phyloP scores from a whole-genome alignment of 2,888 invertebrate species.

The Adelphocoris suturalis region DNA sequence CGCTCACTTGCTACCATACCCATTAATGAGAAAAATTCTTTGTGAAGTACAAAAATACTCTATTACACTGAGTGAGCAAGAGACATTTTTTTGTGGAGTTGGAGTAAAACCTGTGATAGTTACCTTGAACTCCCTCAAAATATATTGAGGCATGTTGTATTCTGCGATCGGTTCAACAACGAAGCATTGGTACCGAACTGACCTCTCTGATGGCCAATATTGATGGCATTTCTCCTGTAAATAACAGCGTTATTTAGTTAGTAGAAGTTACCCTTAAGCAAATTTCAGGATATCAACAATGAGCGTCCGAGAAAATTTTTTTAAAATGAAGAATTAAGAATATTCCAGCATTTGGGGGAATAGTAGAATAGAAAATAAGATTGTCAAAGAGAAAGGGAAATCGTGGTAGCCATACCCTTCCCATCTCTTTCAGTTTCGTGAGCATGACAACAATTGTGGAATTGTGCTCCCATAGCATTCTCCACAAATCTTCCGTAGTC shows the following conservation, averaged over 20 bases:
- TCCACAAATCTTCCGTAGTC: conserved; percentile 99
- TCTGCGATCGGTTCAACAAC: conserved; percentile 99
- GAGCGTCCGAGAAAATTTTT: too few species aligned
- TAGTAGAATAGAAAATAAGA: too few species aligned
- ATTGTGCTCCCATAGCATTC: conserved; percentile 99
- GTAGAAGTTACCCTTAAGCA: background rate
- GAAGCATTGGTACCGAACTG: conserved; percentile 97
- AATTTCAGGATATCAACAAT: too few species aligned
- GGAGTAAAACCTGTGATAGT: background rate
- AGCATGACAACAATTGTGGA: conserved; percentile 99
- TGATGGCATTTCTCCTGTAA: conserved; percentile 98
- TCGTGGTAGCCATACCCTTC: conserved; percentile 84
- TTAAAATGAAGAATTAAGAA: too few species aligned
- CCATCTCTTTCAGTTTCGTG: conserved; percentile 98
- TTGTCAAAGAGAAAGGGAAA: too few species aligned
- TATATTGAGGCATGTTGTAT: conserved; percentile 99
- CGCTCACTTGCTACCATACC: too few species aligned
- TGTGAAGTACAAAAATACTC: too few species aligned
- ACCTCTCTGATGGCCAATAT: conserved; percentile 99
- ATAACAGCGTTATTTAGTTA: conserved; percentile 46
- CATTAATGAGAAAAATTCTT: too few species aligned
- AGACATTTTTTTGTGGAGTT: too few species aligned
- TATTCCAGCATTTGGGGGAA: too few species aligned
- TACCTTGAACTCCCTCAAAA: conserved; percentile 96
- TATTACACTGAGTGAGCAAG: too few species aligned